phyloP scores from a whole-genome alignment of 2,797 vertebrate species.

The Petrocephalus sullivani region DNA sequence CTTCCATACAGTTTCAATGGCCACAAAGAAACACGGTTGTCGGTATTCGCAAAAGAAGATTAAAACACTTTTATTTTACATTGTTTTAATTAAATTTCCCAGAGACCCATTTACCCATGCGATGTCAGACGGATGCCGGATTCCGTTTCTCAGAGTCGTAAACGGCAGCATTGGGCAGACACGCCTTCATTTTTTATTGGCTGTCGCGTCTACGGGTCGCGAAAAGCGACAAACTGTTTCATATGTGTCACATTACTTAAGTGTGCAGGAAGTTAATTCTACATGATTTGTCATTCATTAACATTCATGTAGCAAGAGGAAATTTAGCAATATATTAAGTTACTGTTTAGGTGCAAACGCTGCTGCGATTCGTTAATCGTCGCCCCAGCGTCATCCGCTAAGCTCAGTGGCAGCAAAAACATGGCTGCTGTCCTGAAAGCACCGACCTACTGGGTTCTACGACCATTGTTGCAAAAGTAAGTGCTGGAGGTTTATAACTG shows the following conservation, averaged over 20 bases:
- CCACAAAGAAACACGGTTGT: not conserved
- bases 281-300: not conserved
- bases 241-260: not conserved
- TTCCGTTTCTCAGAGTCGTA: not conserved
- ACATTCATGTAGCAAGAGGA: not conserved
- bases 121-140: not conserved
- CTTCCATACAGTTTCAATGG: not conserved
- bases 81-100: not conserved
- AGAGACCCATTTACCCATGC: not conserved
- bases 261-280: not conserved
- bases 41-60: not conserved
- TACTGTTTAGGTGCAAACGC: not conserved
- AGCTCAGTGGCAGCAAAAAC: slow-evolving; percentile 4
- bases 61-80: not conserved
- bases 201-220: slow-evolving; percentile 27
- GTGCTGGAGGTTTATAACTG: slow-evolving; percentile 24
- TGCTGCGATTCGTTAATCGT: not conserved
- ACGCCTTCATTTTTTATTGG: slow-evolving; percentile 29
- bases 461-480: slow-evolving; percentile 57
- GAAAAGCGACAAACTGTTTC: slow-evolving; percentile 18
- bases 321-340: not conserved
- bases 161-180: not conserved
- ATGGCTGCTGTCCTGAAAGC: slow-evolving; percentile 64
- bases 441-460: slow-evolving; percentile 48
- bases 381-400: not conserved